Conservation (phyloP, 1,140 invertebrate species). For the Heliconius eleuchia region DNA sequence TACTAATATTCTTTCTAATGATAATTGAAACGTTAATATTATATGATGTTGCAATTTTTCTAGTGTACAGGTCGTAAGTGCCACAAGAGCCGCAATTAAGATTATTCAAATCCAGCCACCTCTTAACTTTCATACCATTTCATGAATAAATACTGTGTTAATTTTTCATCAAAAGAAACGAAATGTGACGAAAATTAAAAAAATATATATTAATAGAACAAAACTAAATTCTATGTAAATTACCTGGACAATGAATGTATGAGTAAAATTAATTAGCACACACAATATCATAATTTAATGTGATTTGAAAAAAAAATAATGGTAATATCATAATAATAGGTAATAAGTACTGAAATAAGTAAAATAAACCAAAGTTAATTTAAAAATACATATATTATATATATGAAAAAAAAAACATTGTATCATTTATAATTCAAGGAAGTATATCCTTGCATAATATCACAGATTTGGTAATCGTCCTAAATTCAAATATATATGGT, state of each 20-base stretch:
- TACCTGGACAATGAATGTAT: no score
- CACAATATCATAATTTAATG: no score
- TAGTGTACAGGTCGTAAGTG: constrained; percentile 36
- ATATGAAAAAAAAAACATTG: neutral
- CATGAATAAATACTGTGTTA: neutral
- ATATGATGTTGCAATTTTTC: constrained; percentile 1
- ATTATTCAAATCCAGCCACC: neutral
- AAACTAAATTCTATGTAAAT: neutral
- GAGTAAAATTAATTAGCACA: no score
- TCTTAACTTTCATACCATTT: neutral
- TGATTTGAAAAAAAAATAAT: no score
- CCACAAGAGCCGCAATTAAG: constrained; percentile 11
- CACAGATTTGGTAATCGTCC: constrained; percentile 10
- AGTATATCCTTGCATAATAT: constrained; percentile 2
- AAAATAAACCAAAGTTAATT: neutral
- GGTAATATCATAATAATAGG: no score
- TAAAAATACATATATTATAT: neutral
- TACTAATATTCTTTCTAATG: neutral
- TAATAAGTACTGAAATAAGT: no score
- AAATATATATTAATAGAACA: neutral
- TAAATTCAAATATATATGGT: neutral
- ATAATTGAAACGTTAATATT: neutral
- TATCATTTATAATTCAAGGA: neutral
- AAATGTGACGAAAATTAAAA: neutral
- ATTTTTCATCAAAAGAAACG: neutral